Evolutionary conservation across 2,888 invertebrate species (phyloP), one percentile per base, ranked within the genome.

Genomic region (Lordiphosa andalusiaca): DNA sequence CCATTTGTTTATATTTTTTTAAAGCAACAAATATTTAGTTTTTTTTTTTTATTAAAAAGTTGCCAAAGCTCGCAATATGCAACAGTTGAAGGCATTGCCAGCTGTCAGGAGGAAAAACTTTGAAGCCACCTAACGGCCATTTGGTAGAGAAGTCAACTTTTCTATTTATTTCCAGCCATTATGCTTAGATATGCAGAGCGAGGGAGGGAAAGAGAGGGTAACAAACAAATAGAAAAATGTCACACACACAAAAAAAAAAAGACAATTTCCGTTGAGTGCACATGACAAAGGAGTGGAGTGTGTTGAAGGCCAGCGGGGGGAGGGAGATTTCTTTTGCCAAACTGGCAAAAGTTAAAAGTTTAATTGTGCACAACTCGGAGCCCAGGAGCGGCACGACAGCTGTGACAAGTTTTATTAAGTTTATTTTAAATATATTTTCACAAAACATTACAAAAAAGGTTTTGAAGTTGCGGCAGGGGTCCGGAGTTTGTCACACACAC

Each of bases 381-480:
- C 12, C 12, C 36, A 53, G 59, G 54, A 53, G n/a, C n/a, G n/a
- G n/a, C n/a, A n/a, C n/a, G 68, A 58, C 80, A 74, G 67, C 72
- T 71, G 77, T 73, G 77, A 81, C 82, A 81, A 77, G 70, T 81
- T 77, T 74, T 81, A 78, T 78, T 81, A 81, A 78, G 82, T 78
- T 78, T 77, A 61, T 73, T 73, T 71, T 71, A 73, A 63, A 73
- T 71, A 68, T 75, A 51, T 63, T 44, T 48, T 63, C 65, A 52
- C 56, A 62, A 39, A 39, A 53, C 56, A 67, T 41, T 37, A 23
- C 23, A 23, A 23, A 37, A 59, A 19, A 3, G 19, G n/a, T n/a
- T 19, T 19, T 19, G 19, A 19, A 19, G 19, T 19, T 19, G 19
- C 19, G 3, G 4, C 6, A 16, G n/a, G 37, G 33, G 5, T 1